phyloP scores from a whole-genome alignment of 2,888 invertebrate genomes.

The Dorcus hopei region DNA sequence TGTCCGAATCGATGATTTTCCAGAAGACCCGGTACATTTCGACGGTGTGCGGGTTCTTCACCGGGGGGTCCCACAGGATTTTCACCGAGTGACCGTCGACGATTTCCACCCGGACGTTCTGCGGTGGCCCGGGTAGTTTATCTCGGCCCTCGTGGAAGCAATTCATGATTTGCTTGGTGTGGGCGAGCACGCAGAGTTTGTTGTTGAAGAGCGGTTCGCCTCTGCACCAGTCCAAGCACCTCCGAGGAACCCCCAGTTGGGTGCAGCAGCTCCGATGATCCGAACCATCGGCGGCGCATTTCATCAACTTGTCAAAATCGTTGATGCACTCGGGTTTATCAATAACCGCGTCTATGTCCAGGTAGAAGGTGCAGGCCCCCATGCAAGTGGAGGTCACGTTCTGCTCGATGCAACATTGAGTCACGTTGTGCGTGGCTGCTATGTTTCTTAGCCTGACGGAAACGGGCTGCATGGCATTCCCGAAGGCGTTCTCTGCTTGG shows the following conservation, averaged over 20 bases:
- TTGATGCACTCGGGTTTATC: constrained; percentile 77
- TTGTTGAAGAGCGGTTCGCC: constrained; percentile 68
- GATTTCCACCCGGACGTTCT: constrained; percentile 58
- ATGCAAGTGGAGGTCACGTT: constrained; percentile 77
- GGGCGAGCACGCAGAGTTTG: constrained; percentile 66
- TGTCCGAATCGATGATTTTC: constrained; percentile 59
- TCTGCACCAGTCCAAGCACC: constrained; percentile 81
- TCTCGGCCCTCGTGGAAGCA: constrained; percentile 80
- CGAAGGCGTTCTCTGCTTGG: constrained; percentile 81
- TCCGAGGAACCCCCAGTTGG: constrained; percentile 73
- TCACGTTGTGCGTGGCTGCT: constrained; percentile 66
- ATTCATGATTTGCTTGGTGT: constrained; percentile 70
- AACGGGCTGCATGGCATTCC: constrained; percentile 68
- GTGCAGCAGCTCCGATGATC: constrained; percentile 85
- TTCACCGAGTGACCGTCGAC: constrained; percentile 58
- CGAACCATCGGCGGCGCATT: constrained; percentile 76
- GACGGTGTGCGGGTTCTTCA: constrained; percentile 78
- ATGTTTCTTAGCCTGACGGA: constrained; percentile 67
- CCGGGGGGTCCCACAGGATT: constrained; percentile 73
- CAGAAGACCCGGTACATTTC: constrained; percentile 82
- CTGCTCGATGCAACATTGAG: constrained; percentile 76
- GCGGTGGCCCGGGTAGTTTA: constrained; percentile 77
- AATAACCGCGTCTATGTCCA: constrained; percentile 80
- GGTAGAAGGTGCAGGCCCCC: constrained; percentile 79
- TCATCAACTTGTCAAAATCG: constrained; percentile 83